These are phyloP conservation scores for Brachyptera risi DNA, from an alignment of 2,888 invertebrate species.

Conservation along the genomic window DNA sequence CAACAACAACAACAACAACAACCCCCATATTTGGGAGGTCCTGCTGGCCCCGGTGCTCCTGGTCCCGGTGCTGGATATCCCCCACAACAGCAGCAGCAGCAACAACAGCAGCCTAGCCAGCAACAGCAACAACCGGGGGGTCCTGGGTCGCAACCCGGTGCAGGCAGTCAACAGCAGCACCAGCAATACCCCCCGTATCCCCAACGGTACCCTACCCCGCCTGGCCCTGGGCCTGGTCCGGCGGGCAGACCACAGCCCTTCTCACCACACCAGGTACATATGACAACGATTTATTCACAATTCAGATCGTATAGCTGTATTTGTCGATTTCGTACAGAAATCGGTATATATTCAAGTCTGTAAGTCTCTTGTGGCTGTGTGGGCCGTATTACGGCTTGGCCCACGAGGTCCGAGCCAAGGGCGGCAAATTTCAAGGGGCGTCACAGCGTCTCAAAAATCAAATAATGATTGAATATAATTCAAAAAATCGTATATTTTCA, in stretches of 20 bases:
- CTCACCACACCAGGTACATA: conserved; percentile 33
- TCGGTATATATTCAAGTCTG: too few relatives aligned
- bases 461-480: too few relatives aligned
- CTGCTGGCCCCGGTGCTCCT: conserved; percentile 27
- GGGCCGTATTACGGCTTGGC: too few relatives aligned
- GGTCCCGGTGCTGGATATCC: conserved; percentile 23
- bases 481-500: too few relatives aligned
- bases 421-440: too few relatives aligned
- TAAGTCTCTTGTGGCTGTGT: too few relatives aligned
- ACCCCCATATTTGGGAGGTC: conserved; percentile 28
- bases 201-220: conserved; percentile 43
- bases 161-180: conserved; percentile 22
- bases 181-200: conserved; percentile 44
- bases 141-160: conserved; percentile 8
- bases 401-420: too few relatives aligned
- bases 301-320: too few relatives aligned
- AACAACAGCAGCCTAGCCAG: conserved; percentile 16
- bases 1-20: conserved; percentile 25
- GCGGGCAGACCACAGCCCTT: conserved; percentile 32
- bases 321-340: too few relatives aligned
- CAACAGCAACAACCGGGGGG: conserved; percentile 1
- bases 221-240: conserved; percentile 25
- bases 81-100: conserved; percentile 29
- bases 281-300: too few relatives aligned
- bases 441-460: too few relatives aligned